These are phyloP conservation scores for Rutpela maculata DNA, from an alignment of 2,888 invertebrate genomes.

Conservation along the genomic window DNA sequence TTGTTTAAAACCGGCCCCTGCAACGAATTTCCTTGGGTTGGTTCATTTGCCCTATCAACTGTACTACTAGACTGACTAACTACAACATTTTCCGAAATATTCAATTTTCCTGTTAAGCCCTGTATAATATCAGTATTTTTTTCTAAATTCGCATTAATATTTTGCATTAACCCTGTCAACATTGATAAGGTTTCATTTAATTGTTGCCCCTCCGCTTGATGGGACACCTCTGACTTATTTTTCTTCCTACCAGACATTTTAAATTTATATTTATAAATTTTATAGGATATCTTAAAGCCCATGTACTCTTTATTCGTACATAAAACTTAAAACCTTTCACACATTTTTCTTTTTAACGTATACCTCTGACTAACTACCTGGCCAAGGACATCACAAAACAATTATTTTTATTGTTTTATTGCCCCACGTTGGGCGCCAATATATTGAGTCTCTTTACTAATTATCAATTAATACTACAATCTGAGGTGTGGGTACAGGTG, in stretches of 20 bases:
- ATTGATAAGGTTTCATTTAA: constrained; percentile 9
- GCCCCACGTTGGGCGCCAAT: too few relatives aligned
- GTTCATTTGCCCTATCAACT: constrained; percentile 1
- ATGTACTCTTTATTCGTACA: too few relatives aligned
- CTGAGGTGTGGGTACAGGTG: too few relatives aligned
- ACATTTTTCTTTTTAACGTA: too few relatives aligned
- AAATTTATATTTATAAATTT: constrained; percentile 5
- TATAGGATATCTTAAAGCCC: background rate
- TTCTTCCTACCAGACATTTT: constrained; percentile 19
- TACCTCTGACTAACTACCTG: too few relatives aligned
- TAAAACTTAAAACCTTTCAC: too few relatives aligned
- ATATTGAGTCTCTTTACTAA: too few relatives aligned
- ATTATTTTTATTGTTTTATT: too few relatives aligned
- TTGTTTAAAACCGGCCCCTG: background rate
- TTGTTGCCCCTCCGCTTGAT: background rate
- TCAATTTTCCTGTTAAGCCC: background rate
- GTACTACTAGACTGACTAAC: background rate
- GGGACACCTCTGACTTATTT: background rate
- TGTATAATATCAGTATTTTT: background rate
- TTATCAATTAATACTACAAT: too few relatives aligned
- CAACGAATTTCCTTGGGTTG: background rate
- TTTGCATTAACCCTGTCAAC: constrained; percentile 12
- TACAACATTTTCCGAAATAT: background rate
- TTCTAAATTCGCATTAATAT: constrained; percentile 8
- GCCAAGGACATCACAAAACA: too few relatives aligned